These are phyloP conservation scores for Sebastiscus albofasciatus DNA, from an alignment of 2,797 vertebrate genomes.

Conservation along the genomic window DNA sequence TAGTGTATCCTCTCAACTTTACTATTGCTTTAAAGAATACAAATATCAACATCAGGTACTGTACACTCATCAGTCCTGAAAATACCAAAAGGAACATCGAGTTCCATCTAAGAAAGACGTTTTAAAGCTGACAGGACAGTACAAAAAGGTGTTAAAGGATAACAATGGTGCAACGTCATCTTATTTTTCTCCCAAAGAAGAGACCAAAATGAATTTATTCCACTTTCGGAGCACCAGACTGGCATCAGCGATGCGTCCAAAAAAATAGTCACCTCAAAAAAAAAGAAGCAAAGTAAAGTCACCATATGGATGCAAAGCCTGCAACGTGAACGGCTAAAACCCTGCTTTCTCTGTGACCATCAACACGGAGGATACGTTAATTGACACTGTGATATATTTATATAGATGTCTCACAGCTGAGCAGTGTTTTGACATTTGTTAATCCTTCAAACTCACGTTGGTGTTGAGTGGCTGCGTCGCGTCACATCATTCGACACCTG, in stretches of 20 bases:
- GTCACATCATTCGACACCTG: background rate
- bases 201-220: background rate
- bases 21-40: background rate
- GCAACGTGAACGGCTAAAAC: too few relatives aligned
- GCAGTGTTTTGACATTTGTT: background rate
- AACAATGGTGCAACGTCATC: background rate
- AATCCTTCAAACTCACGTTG: background rate
- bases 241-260: background rate
- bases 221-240: background rate
- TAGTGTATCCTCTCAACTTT: background rate
- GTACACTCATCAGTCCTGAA: background rate
- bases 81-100: background rate
- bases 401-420: background rate
- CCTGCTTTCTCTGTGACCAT: background rate
- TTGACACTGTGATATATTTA: background rate
- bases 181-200: background rate
- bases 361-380: background rate
- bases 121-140: background rate
- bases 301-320: background rate
- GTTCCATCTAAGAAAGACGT: background rate
- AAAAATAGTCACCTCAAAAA: background rate
- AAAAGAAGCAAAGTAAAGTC: too few relatives aligned
- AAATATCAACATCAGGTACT: background rate
- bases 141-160: background rate
- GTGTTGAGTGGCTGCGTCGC: background rate